Base-by-base conservation (phyloP, 2,888 invertebrate species). In the Eupithecia inturbata region DNA sequence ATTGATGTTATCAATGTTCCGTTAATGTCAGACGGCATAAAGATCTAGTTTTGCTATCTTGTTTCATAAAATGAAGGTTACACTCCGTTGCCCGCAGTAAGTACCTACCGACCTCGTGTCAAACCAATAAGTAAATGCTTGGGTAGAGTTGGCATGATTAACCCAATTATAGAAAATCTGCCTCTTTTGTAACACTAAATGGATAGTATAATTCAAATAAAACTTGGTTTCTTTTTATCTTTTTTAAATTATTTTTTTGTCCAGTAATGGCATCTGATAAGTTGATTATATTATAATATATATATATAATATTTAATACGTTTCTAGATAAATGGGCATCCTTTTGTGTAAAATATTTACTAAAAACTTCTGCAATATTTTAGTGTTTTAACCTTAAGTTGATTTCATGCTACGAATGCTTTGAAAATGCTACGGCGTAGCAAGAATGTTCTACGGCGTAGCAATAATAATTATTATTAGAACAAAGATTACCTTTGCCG, bases 1-100 rank as follows among this genome's bases (percentile, higher is more conserved):
- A 33, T 68, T n/a, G 68, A 49, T 68, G 57, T 39, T 57, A 39
- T 36, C 33, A 16, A 57, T 57, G 31, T 57, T 36, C 33, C 3
- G 49, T 45, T 68, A 14, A 36, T 26, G 39, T 60, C 68, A 69
- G 19, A 10, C n/a, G 53, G 57, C 60, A 69, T 60, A 39, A 69
- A 41, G 68, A 57, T 36, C 9, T 36, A 9, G 60, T 16, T 33
- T 19, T 53, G 53, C 22, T 64, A 64, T 63, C 63, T 63, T 64
- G 36, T 64, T 64, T 33, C 63, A 33, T 64, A 36, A 62, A 64
- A 63, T 31, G 14, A 36, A 66, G 36, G 14, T 6, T 66, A 66
- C 39, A n/a, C 4, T 22, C 22, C 39, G 22, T 22, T 64, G 5
- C 12, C 33, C 36, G 39, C 6, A 12, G 22, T 64, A 36, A 66